phyloP scores from a whole-genome alignment of 2,888 invertebrate genomes.

The Leucophenga maculata region DNA sequence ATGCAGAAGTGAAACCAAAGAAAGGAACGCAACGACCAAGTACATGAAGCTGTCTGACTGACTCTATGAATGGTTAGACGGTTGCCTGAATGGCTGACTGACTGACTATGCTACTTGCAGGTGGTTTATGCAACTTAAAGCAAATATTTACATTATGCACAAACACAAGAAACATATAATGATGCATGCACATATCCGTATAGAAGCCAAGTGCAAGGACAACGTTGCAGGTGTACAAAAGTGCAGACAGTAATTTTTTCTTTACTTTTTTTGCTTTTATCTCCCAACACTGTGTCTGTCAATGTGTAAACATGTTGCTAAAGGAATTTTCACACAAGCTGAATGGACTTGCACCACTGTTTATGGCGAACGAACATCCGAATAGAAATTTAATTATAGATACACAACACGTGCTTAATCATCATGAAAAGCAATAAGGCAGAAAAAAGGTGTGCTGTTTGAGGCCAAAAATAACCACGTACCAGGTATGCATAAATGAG shows the following conservation, averaged over 20 bases:
- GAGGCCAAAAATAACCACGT: slow-evolving; percentile 7
- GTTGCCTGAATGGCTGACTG: not conserved
- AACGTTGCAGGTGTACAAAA: slow-evolving; percentile 7
- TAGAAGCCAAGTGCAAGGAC: slow-evolving; percentile 20
- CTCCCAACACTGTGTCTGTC: not conserved
- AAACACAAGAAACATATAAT: not conserved
- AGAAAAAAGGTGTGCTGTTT: slow-evolving; percentile 12
- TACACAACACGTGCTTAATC: slow-evolving; percentile 13
- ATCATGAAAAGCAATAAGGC: not conserved
- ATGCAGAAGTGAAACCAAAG: slow-evolving; percentile 5
- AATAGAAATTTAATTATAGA: slow-evolving; percentile 14
- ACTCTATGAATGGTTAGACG: not conserved
- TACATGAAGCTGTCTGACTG: not conserved
- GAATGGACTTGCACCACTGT: not conserved
- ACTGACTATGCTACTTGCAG: no score
- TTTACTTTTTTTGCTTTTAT: not conserved
- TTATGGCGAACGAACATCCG: not conserved
- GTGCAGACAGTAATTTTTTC: not conserved
- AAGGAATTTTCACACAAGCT: not conserved
- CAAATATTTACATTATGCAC: not conserved
- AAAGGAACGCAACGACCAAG: not conserved
- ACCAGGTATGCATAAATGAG: not conserved
- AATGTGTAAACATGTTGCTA: not conserved
- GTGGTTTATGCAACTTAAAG: not conserved
- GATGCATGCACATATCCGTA: not conserved